These are phyloP conservation scores for Amaurobius ferox DNA, from an alignment of 2,888 invertebrate species.

Conservation along the genomic window DNA sequence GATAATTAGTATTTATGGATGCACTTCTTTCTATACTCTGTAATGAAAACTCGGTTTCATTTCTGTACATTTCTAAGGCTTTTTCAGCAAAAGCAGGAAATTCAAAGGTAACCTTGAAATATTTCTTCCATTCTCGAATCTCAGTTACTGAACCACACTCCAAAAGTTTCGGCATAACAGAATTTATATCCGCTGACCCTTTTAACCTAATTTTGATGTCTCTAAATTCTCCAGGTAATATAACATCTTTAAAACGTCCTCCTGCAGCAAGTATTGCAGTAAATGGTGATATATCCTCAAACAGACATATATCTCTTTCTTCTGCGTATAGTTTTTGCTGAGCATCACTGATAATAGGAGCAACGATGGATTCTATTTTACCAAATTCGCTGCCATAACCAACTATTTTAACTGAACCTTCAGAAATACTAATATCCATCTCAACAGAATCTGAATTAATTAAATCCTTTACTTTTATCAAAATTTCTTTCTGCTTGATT, in stretches of 20 bases:
- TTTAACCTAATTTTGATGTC: constrained; percentile 45
- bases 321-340: constrained; percentile 27
- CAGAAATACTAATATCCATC: constrained; percentile 39
- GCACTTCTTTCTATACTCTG: constrained; percentile 5
- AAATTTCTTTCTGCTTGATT: constrained; percentile 13
- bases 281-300: constrained; percentile 16
- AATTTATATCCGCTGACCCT: constrained; percentile 1
- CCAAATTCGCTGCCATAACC: constrained; percentile 4
- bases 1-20: constrained; percentile 1
- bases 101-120: constrained; percentile 49
- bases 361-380: constrained; percentile 26
- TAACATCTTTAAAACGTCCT: constrained; percentile 42
- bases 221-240: constrained; percentile 56
- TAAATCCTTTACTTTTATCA: constrained; percentile 27
- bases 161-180: constrained; percentile 33
- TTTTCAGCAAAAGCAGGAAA: constrained; percentile 40
- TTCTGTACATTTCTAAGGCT: constrained; percentile 29
- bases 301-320: constrained; percentile 38
- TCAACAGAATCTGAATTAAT: constrained; percentile 20
- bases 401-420: constrained; percentile 58
- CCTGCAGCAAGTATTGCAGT: constrained; percentile 48
- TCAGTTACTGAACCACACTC: constrained; percentile 35
- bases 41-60: constrained; percentile 35
- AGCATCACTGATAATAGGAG: constrained; percentile 24
- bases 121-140: constrained; percentile 44